Evolutionary conservation across 2,888 invertebrate genomes (phyloP), one percentile per base, ranked within the genome.

Genomic region (Chrysina gloriosa): DNA sequence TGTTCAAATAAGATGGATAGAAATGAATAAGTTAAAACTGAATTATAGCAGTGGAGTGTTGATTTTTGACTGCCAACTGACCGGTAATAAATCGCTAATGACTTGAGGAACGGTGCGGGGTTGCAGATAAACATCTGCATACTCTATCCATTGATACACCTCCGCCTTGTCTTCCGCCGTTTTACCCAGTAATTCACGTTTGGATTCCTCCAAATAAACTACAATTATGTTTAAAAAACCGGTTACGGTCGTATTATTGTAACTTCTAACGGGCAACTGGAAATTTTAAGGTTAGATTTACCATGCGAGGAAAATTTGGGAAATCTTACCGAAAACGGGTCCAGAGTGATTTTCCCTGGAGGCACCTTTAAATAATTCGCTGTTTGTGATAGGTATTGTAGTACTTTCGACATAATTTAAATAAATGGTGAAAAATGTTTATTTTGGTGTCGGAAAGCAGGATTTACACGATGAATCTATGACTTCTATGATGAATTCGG

Each of bases 61-160:
- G n/a, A n/a, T n/a, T n/a, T n/a, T n/a, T n/a, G n/a, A n/a, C n/a
- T n/a, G n/a, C n/a, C n/a, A n/a, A n/a, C n/a, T n/a, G n/a, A 80
- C 81, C 67, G 74, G 75, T 65, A 81, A 73, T 45, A 79, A 65
- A 67, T 75, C 73, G 19, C 71, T 71, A 14, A 72, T 29, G 61
- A 56, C 63, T 65, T 72, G 70, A 9, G 65, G 45, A 16, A 25
- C 63, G 29, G 67, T 72, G 31, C 45, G 39, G 11, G 70, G 67
- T 21, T 68, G 65, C 6, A 68, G 73, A 75, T 82, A 81, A 47
- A 81, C 75, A 29, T 80, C 63, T 5, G 71, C 75, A 74, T 81
- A 82, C 74, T 83, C 82, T 48, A 83, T 74, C 81, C 81, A 83
- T 65, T 83, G 82, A 3, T 77, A 75, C 25, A 82, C 74, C 72